Evolutionary conservation across 1,140 invertebrate genomes (phyloP).

Genomic region (Forficula auricularia): DNA sequence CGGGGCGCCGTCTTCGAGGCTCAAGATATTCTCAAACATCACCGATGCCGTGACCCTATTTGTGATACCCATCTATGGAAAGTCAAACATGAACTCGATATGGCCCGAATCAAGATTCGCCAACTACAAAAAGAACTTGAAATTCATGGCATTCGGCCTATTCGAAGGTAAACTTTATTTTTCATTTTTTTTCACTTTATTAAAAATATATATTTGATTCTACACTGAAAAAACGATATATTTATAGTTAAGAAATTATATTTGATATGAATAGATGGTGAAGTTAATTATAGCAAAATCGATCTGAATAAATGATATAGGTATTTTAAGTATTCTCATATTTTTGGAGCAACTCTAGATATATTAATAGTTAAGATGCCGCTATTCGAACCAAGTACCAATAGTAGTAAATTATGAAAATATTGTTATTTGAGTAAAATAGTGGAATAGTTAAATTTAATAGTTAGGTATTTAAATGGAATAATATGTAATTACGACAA

Average conservation of each 20-base stretch:
- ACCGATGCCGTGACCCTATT: slow-evolving; percentile 59
- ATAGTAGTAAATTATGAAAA: too few species aligned
- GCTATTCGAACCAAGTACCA: too few species aligned
- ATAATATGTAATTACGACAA: too few species aligned
- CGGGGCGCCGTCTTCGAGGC: slow-evolving; percentile 77
- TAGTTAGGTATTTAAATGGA: too few species aligned
- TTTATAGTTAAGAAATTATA: neutral
- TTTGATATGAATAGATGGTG: too few species aligned
- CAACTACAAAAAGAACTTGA: slow-evolving; percentile 71
- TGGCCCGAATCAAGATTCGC: slow-evolving; percentile 61
- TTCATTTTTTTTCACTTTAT: neutral
- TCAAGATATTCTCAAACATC: slow-evolving; percentile 41
- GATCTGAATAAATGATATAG: too few species aligned
- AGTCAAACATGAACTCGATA: slow-evolving; percentile 71
- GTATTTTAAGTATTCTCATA: too few species aligned
- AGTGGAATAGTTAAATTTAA: too few species aligned
- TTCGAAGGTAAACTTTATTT: slow-evolving; percentile 19
- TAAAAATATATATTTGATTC: neutral
- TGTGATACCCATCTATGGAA: slow-evolving; percentile 74
- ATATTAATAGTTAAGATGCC: too few species aligned
- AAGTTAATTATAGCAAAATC: too few species aligned
- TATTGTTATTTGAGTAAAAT: too few species aligned
- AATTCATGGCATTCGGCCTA: slow-evolving; percentile 56
- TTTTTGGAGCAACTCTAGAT: too few species aligned
- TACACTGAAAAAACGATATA: neutral